Base-by-base conservation (phyloP, 1,140 invertebrate genomes). In the Vollenhovia emeryi region DNA sequence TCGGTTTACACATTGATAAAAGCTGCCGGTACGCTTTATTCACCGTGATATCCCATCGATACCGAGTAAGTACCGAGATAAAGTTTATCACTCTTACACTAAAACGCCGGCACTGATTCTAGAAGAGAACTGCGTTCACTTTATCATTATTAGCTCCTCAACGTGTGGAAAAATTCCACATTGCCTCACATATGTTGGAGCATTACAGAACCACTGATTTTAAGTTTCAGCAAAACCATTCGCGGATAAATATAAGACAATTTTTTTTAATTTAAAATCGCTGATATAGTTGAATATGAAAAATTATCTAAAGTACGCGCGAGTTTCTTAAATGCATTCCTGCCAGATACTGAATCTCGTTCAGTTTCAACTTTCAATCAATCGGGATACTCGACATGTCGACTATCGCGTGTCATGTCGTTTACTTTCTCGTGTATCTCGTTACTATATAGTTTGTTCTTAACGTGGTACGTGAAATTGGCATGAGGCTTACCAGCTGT, bases 1-100 rank as follows among this genome's bases (percentile, higher is more conserved):
- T 52, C 40, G 30, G 57, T 85, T 83, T 87, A 64, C 75, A 85
- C 60, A 48, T 21, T 82, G 85, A 89, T 89, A 87, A 90, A 78
- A 27, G 45, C 6, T 40, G 55, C 45, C 59, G 18, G 57, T 40
- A 18, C 50, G 13, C 18, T 45, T 62, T 33, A 68, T 45, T 36
- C n/a, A 36, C 2, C 15, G 9, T 8, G 13, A 43, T 45, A 21
- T 52, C 36, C 33, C 59, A 52, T 64, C 48, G 69, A 64, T 76
- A 78, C 60, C n/a, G n/a, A n/a, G n/a, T n/a, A n/a, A n/a, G n/a
- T 43, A 66, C 21, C n/a, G 8, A 45, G 62, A 75, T 66, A 79
- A 79, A 79, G n/a, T 52, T 78, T 74, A 33, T 74, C 43, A 75
- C 15, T 79, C 15, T 64, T 52, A 21, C 59, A 4, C 43, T 50